Percentiles rank a stretch among this genome's conserved stretches.
These are phyloP conservation scores for Epizoanthus fatuus DNA, from an alignment of 92 coral and sea anemone species.

Conservation along the genomic window DNA sequence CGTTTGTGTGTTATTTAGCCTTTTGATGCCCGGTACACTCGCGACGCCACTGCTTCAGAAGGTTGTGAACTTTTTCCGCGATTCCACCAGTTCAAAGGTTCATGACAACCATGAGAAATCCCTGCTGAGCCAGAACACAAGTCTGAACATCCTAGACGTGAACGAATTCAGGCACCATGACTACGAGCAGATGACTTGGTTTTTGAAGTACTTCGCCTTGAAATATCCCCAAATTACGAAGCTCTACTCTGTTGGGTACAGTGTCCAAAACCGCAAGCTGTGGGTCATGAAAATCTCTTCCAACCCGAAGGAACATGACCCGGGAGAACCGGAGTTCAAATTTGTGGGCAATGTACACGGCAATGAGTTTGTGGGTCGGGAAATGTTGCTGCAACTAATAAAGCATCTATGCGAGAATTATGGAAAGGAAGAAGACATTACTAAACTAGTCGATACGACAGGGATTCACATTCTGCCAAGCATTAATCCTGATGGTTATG, in stretches of 20 bases:
- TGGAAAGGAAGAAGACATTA: constrained; percentile 63
- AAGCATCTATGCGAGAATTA: constrained; percentile 92
- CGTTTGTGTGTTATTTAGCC: background rate
- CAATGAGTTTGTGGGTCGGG: constrained; percentile 91
- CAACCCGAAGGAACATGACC: constrained; percentile 90
- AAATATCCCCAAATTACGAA: constrained; percentile 86
- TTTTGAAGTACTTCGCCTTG: constrained; percentile 89
- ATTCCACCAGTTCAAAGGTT: background rate
- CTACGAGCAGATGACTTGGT: constrained; percentile 97
- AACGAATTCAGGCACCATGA: constrained; percentile 84
- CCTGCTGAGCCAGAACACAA: constrained; percentile 1
- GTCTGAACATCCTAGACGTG: constrained; percentile 75
- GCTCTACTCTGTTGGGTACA: constrained; percentile 93
- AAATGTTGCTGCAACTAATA: constrained; percentile 83
- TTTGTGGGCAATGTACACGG: constrained; percentile 94
- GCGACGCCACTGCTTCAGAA: constrained; percentile 17
- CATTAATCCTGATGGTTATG: constrained; percentile 98
- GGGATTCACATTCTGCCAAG: constrained; percentile 95
- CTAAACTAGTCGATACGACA: constrained; percentile 80
- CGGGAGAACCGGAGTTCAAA: constrained; percentile 96
- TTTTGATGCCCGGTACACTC: background rate
- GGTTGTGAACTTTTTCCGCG: constrained; percentile 29
- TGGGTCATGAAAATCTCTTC: constrained; percentile 96
- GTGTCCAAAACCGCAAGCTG: constrained; percentile 97
- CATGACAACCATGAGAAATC: background rate